These are phyloP conservation scores for Acanthosepion pharaonis DNA, from an alignment of 2,888 invertebrate genomes.

Conservation along the genomic window DNA sequence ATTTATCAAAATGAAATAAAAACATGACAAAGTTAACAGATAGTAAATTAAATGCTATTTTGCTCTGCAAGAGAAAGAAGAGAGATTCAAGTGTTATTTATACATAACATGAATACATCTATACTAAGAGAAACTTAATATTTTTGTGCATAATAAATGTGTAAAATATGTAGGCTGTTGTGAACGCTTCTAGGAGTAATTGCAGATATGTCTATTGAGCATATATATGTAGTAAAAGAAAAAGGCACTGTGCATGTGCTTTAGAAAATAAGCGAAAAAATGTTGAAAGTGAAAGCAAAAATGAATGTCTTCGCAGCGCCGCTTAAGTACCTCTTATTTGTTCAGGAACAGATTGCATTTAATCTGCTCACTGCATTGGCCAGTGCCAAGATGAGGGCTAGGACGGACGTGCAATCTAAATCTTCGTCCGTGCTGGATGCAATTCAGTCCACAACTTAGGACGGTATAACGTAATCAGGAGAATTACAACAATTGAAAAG, in stretches of 20 bases:
- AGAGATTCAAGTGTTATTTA: too few species aligned
- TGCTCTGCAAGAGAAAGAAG: too few species aligned
- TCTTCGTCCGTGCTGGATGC: neutral
- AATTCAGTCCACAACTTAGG: neutral
- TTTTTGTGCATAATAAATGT: too few species aligned
- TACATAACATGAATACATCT: too few species aligned
- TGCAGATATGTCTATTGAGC: too few species aligned
- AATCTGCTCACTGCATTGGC: neutral
- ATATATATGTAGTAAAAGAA: neutral
- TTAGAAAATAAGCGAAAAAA: neutral
- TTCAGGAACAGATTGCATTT: neutral
- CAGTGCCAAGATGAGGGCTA: neutral
- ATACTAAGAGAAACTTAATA: too few species aligned
- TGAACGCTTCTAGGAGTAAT: too few species aligned
- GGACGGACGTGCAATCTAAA: neutral
- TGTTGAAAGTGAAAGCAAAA: neutral
- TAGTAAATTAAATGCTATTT: too few species aligned
- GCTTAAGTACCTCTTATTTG: neutral
- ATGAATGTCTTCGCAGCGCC: neutral
- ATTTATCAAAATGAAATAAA: too few species aligned
- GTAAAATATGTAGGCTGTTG: too few species aligned
- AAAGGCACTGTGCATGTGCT: neutral
- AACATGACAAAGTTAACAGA: too few species aligned
- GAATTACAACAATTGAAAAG: slow-evolving; percentile 2
- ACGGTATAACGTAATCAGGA: neutral